Evolutionary conservation across 2,113 vertebrate species (phyloP), one percentile per base, ranked within the genome.

Genomic region (Pelobates fuscus): DNA sequence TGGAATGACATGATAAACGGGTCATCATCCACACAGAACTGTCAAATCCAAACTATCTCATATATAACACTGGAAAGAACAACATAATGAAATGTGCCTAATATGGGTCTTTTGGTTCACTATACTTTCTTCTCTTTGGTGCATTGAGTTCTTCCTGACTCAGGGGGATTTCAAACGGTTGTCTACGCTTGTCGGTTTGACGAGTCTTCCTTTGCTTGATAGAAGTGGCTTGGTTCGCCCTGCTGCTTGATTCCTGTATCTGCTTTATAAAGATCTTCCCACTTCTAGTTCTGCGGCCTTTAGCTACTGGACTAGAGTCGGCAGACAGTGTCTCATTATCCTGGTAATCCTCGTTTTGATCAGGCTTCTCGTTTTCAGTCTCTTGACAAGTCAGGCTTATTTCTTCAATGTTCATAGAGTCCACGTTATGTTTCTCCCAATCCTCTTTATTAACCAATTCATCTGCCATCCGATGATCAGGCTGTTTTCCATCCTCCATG

Each of bases 51-150:
- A 41, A 41, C 37, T 12, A 41, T 41, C 37, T 41, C 37, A 8
- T 41, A 7, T 41, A 1, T 12, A 1, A 41, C 37, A 41, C 37
- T 8, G 37, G 14, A 41, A n/a, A n/a, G n/a, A n/a, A 41, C 37
- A 15, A 52, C 46, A 52, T 10, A 52, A 52, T 17, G 18, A 4
- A 17, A 18, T 18, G 46, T 15, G 17, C 7, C 37, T 41, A 41
- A 0, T 52, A 84, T 85, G 44, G 1, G 2, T 95, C 87, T 80
- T 93, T 92, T 11, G 96, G 94, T 59, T 97, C 93, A 27, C 95
- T 98, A 77, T 95, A 91, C 80, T 93, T 96, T 71, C 93, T 92
- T 80, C 85, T 93, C 66, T 96, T 97, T 0, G 86, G 77, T 1
- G 67, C 62, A 14, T 88, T 7, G 24, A 80, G 60, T 8, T 81